Base-by-base conservation (phyloP, 92 coral and sea anemone species). In the Nematostella vectensis region DNA sequence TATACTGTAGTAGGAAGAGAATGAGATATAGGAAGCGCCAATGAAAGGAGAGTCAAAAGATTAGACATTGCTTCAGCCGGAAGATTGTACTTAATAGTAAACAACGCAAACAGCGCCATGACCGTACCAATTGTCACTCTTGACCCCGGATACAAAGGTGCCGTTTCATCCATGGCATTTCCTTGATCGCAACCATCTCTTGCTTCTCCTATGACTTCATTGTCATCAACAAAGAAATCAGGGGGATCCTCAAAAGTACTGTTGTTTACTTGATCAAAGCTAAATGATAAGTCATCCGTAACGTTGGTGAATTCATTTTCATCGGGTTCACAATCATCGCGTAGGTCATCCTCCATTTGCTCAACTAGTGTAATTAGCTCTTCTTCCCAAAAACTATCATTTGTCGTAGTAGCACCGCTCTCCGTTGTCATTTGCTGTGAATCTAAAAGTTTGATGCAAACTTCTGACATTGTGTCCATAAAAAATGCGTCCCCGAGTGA, bases 71-170 rank as follows among this genome's bases (percentile, higher is more conserved):
- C 88, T 43, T 74, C 71, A 25, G 62, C 78, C 25, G 88, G 47
- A 13, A 80, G 47, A 54, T 74, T 55, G 50, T 75, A 57, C 44
- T 67, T 67, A 16, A 72, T 67, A 0, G 72, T 43, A 31, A 73
- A 80, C 24, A 80, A 61, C 8, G 77, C 76, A 18, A 80, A 44
- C 31, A 80, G 59, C 29, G 74, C 81, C 77, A 80, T 80, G 15
- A 47, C 40, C 31, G 82, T 17, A 22, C 78, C 88, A 28, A 80
- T 31, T 18, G 81, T 66, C 21, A 80, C 78, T 19, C 31, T 69
- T 9, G 75, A 66, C 0, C 27, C 48, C 19, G 73, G 65, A 29
- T 80, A 80, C 25, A 80, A 62, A 27, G 71, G 81, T 44, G 56
- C 47, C 27, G 64, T 27, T 45, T 67, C 65, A 44, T 29, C 44